These are phyloP conservation scores for Heliconius erato DNA, from an alignment of 2,888 invertebrate species.

Conservation along the genomic window DNA sequence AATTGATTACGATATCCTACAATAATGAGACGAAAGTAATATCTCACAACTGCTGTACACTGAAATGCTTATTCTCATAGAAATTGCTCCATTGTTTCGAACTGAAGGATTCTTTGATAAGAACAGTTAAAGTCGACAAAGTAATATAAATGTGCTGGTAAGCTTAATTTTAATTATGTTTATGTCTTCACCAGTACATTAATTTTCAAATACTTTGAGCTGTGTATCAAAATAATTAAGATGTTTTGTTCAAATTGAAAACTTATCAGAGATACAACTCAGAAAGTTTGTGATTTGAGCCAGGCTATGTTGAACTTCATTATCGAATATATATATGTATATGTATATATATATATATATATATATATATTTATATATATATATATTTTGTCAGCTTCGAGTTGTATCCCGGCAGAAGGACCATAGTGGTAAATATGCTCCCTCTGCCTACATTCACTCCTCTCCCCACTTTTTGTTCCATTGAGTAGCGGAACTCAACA, in stretches of 20 bases:
- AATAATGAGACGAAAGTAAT: constrained; percentile 55
- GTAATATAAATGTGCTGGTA: constrained; percentile 44
- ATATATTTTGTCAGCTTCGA: no score
- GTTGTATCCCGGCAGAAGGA: no score
- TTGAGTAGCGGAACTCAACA: no score
- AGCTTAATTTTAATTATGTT: constrained; percentile 45
- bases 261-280: background rate
- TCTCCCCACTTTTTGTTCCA: no score
- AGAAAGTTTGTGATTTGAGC: background rate
- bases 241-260: constrained; percentile 17
- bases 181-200: constrained; percentile 33
- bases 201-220: constrained; percentile 31
- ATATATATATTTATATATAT: no score
- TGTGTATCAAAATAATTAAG: constrained; percentile 19
- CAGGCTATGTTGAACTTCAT: no score
- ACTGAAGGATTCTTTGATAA: constrained; percentile 38
- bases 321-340: no score
- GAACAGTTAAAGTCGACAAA: constrained; percentile 45
- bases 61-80: constrained; percentile 51
- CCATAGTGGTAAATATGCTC: no score
- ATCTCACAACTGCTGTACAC: constrained; percentile 44
- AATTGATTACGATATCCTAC: constrained; percentile 47
- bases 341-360: no score
- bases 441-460: no score
- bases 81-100: constrained; percentile 53